Evolutionary conservation across 2,113 vertebrate genomes (phyloP).

Genomic region (Psettodes erumei): DNA sequence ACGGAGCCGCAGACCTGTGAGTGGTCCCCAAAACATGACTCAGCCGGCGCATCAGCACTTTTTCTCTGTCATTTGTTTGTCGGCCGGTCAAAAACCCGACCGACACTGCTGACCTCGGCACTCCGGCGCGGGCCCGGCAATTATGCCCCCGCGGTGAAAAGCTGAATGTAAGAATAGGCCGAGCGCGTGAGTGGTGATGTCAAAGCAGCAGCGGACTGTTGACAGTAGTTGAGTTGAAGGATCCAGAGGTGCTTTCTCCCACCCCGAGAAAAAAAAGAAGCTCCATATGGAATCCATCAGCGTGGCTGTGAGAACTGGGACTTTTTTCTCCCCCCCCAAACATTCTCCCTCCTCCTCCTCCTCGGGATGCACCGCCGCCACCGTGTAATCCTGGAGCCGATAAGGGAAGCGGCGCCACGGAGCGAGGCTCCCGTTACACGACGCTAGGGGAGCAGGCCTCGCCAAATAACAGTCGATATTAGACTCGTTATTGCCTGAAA

Average conservation of each 20-base stretch:
- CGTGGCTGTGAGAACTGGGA: slow-evolving; percentile 74
- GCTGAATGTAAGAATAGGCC: slow-evolving; percentile 46
- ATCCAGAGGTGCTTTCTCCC: slow-evolving; percentile 63
- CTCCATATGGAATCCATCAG: slow-evolving; percentile 84
- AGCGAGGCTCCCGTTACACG: slow-evolving; percentile 58
- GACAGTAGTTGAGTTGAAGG: slow-evolving; percentile 60
- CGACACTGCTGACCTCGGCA: slow-evolving; percentile 60
- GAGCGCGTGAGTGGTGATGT: slow-evolving; percentile 54
- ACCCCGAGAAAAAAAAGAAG: too few relatives aligned
- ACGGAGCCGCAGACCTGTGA: slow-evolving; percentile 15
- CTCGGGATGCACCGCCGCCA: slow-evolving; percentile 69
- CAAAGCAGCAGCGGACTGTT: slow-evolving; percentile 64
- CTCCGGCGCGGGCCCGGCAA: slow-evolving; percentile 35
- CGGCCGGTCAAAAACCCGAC: slow-evolving; percentile 41
- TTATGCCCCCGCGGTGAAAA: slow-evolving; percentile 48
- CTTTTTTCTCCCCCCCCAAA: slow-evolving; percentile 77
- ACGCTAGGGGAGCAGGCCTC: slow-evolving; percentile 42
- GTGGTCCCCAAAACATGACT: slow-evolving; percentile 45
- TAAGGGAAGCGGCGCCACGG: slow-evolving; percentile 54
- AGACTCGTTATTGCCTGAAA: slow-evolving; percentile 57
- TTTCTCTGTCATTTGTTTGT: slow-evolving; percentile 51
- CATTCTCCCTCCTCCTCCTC: slow-evolving; percentile 57
- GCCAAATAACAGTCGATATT: slow-evolving; percentile 66
- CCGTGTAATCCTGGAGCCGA: slow-evolving; percentile 64
- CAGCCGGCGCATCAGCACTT: slow-evolving; percentile 44